These are phyloP conservation scores for Rutilus rutilus DNA, from an alignment of 2,113 vertebrate genomes.

Conservation along the genomic window DNA sequence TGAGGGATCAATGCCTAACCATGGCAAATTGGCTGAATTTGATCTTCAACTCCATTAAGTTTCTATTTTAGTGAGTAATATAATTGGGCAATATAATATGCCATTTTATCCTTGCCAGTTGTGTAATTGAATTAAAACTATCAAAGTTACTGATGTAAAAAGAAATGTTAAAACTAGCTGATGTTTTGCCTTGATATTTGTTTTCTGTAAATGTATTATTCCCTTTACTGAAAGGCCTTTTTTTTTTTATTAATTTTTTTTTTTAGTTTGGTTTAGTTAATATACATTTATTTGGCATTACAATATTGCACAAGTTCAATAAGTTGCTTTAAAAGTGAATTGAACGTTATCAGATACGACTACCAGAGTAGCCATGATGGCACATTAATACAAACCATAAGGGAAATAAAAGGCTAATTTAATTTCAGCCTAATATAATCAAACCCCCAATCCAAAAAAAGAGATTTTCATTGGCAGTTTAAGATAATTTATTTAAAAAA, in stretches of 20 bases:
- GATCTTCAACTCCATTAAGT: slow-evolving; percentile 56
- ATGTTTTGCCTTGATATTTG: background rate
- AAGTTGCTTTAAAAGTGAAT: background rate
- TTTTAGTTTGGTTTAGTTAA: background rate
- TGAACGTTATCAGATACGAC: background rate
- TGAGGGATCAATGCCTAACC: slow-evolving; percentile 50
- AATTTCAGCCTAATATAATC: background rate
- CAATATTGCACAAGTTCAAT: background rate
- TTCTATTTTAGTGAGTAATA: slow-evolving; percentile 48
- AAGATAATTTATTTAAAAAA: background rate
- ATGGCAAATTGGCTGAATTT: slow-evolving; percentile 54
- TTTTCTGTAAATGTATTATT: slow-evolving; percentile 23
- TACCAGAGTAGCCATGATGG: background rate
- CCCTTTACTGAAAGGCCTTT: background rate
- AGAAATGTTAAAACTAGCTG: background rate
- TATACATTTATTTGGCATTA: background rate
- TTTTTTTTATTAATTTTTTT: background rate
- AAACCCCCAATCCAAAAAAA: background rate
- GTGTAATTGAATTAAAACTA: slow-evolving; percentile 45
- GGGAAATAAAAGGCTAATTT: background rate
- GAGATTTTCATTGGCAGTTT: background rate
- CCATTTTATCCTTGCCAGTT: slow-evolving; percentile 33
- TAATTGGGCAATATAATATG: slow-evolving; percentile 49
- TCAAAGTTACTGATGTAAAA: slow-evolving; percentile 6
- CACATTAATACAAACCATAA: background rate